Evolutionary conservation across 2,888 invertebrate species (phyloP), one percentile per base, ranked within the genome.

Genomic region (Podotricha telesiphe): DNA sequence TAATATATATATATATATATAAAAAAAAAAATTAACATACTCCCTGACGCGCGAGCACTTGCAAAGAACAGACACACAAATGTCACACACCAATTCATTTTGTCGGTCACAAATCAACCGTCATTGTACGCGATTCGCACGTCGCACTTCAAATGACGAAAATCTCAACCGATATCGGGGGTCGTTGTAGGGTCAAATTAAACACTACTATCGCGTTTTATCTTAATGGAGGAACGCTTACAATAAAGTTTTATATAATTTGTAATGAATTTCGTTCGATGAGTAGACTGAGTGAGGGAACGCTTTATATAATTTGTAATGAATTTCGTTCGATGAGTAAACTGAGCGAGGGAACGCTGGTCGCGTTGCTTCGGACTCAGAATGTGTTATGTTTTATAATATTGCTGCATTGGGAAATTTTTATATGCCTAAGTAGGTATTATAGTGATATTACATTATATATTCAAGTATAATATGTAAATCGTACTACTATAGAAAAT

Each of bases 121-220:
- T 89, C 77, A 75, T 83, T 78, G 72, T 74, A 70, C 69, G 76
- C 81, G 80, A 76, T 76, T 77, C 79, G 82, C 86, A 80, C 80
- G 80, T 79, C 73, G 80, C 79, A 80, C 79, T 78, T 78, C 78
- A 83, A 90, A 87, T 91, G 88, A 89, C 81, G 77, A 79, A 80
- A 84, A 80, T 78, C 80, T 79, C 77, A 75, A 76, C 76, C 74
- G 69, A 79, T 87, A 89, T 72, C 76, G 56, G 67, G 74, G 76
- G 77, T 75, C 77, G 74, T 58, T 42, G 61, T 73, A 79, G 84
- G 91, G 88, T 90, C 88, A 86, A 79, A 82, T 86, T 88, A 85
- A 88, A 88, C 81, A 86, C 75, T 83, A 82, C 87, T 89, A 90
- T 88, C 89, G 72, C 75, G 79, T 80, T 82, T 87, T 90, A 89